phyloP scores from a whole-genome alignment of 2,797 vertebrate genomes.

The Lagorchestes hirsutus region DNA sequence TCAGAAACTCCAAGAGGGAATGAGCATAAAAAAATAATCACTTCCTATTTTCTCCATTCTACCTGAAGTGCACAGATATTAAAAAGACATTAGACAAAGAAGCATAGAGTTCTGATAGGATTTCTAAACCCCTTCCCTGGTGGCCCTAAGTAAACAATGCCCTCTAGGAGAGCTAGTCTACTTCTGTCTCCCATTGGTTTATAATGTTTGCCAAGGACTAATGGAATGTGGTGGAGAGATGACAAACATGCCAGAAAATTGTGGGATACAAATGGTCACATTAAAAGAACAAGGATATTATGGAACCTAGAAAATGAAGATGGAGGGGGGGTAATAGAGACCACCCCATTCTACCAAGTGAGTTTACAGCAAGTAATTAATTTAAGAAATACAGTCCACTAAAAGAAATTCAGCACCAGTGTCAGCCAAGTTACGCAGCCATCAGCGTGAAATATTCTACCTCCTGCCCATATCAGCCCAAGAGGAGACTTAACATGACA shows the following conservation, averaged over 20 bases:
- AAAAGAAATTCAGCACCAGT: slow-evolving; percentile 47
- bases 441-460: slow-evolving; percentile 53
- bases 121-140: neutral
- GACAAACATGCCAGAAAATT: slow-evolving; percentile 52
- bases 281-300: neutral
- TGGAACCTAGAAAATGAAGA: neutral
- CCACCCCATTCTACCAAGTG: neutral
- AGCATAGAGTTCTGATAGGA: neutral
- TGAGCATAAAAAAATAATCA: neutral
- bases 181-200: slow-evolving; percentile 21
- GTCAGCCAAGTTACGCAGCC: slow-evolving; percentile 1
- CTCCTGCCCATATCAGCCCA: slow-evolving; percentile 4
- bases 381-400: slow-evolving; percentile 30
- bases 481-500: neutral
- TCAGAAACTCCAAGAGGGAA: neutral
- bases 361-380: slow-evolving; percentile 52
- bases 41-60: slow-evolving; percentile 11
- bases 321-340: slow-evolving; percentile 36
- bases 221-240: slow-evolving; percentile 53
- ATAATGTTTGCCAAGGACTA: neutral
- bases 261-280: slow-evolving; percentile 10
- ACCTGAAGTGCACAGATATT: neutral
- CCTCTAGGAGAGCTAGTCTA: neutral
- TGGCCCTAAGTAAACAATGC: neutral
- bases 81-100: neutral